These are phyloP conservation scores for Drosophila gunungcola DNA, from an alignment of 1,140 invertebrate genomes.

Conservation along the genomic window DNA sequence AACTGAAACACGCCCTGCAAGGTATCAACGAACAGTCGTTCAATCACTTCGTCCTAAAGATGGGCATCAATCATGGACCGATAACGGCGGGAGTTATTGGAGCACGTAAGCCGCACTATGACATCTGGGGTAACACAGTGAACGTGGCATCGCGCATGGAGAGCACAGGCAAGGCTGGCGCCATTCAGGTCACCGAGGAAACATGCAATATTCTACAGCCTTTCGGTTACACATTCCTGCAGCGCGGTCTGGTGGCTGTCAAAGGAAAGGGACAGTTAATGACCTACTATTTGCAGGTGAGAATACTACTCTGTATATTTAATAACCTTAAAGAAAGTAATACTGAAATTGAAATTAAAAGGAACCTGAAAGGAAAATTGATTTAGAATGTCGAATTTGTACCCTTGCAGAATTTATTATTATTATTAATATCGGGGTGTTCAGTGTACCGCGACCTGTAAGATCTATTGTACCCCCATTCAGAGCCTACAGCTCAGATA, in stretches of 20 bases:
- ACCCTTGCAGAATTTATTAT: no score
- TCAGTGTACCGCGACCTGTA: no score
- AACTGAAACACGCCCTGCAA: conserved; percentile 94
- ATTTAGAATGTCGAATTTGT: no score
- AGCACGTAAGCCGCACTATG: conserved; percentile 97
- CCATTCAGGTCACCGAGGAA: conserved; percentile 98
- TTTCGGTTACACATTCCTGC: conserved; percentile 96
- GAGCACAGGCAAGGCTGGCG: conserved; percentile 97
- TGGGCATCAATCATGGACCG: conserved; percentile 98
- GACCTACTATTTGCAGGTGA: conserved; percentile 95
- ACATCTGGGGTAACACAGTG: conserved; percentile 97
- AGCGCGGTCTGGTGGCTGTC: conserved; percentile 95
- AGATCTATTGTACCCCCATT: no score
- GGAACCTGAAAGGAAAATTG: no score
- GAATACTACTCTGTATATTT: background rate
- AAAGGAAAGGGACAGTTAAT: conserved; percentile 98
- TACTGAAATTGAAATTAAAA: no score
- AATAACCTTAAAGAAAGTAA: no score
- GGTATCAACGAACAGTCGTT: conserved; percentile 97
- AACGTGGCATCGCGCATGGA: conserved; percentile 99
- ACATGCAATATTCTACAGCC: conserved; percentile 93
- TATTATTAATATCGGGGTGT: no score
- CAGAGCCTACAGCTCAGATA: no score
- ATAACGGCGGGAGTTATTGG: conserved; percentile 98
- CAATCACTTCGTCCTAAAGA: conserved; percentile 97